phyloP scores from a whole-genome alignment of 2,888 invertebrate genomes.

The Mythimna albipuncta region DNA sequence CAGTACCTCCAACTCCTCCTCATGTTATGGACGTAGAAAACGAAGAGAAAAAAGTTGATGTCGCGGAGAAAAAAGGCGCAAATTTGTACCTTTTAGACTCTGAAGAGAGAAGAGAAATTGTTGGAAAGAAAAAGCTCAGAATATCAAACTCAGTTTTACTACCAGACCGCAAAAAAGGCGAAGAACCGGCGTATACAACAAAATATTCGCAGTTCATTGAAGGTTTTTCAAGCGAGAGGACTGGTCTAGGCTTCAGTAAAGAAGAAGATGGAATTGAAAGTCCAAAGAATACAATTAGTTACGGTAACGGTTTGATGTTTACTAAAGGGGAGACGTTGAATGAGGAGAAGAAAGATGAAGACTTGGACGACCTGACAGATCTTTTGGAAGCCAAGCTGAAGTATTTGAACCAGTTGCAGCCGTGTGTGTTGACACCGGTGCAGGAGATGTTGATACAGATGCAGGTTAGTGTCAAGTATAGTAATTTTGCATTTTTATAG shows the following conservation, averaged over 20 bases:
- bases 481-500: conserved; percentile 1
- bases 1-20: conserved; percentile 65
- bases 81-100: conserved; percentile 81
- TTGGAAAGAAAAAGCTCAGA: conserved; percentile 81
- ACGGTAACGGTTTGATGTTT: conserved; percentile 86
- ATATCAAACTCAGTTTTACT: conserved; percentile 86
- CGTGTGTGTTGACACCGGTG: conserved; percentile 85
- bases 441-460: conserved; percentile 90
- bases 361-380: conserved; percentile 80
- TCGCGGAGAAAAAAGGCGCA: conserved; percentile 78
- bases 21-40: conserved; percentile 66
- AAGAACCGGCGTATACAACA: conserved; percentile 83
- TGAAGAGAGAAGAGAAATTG: conserved; percentile 73
- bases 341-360: conserved; percentile 82
- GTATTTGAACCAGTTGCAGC: conserved; percentile 87
- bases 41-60: conserved; percentile 65
- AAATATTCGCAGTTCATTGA: conserved; percentile 87
- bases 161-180: conserved; percentile 77
- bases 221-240: conserved; percentile 84
- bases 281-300: conserved; percentile 82
- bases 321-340: conserved; percentile 89
- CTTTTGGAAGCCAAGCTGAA: conserved; percentile 89
- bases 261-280: conserved; percentile 71
- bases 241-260: conserved; percentile 87
- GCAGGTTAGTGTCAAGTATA: conserved; percentile 81